phyloP scores from a whole-genome alignment of 1,140 invertebrate species.

The Leptinotarsa undecemlineata region DNA sequence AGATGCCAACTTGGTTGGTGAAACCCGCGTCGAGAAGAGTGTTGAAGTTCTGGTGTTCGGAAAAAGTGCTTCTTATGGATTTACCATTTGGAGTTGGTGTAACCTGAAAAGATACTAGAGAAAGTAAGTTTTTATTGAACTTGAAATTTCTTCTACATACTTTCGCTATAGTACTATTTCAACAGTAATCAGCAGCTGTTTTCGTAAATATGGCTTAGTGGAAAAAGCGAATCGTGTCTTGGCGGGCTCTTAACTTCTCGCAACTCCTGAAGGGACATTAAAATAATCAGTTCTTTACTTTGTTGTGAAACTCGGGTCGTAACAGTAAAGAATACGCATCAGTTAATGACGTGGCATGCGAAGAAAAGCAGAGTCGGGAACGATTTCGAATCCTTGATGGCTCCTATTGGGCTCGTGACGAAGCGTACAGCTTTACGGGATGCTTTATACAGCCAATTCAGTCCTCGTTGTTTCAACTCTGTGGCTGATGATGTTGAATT shows the following conservation, averaged over 20 bases:
- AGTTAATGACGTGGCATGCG: constrained; percentile 43
- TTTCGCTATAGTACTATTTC: too few relatives aligned
- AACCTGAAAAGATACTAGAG: too few relatives aligned
- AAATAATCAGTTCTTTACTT: constrained; percentile 43
- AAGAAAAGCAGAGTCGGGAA: constrained; percentile 36
- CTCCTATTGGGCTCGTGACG: constrained; percentile 33
- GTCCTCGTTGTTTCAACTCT: constrained; percentile 8
- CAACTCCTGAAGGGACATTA: constrained; percentile 30
- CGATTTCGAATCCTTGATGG: constrained; percentile 33
- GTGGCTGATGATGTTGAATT: constrained; percentile 3
- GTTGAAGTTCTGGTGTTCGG: too few relatives aligned
- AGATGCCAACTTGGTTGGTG: too few relatives aligned
- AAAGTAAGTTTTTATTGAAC: too few relatives aligned
- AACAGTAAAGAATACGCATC: constrained; percentile 42
- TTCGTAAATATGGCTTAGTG: too few relatives aligned
- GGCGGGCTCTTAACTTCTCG: neutral
- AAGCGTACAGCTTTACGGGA: constrained; percentile 26
- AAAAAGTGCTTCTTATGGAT: too few relatives aligned
- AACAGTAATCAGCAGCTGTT: too few relatives aligned
- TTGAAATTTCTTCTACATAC: too few relatives aligned
- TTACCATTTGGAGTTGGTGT: too few relatives aligned
- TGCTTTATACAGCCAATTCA: constrained; percentile 30
- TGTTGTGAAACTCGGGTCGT: constrained; percentile 36
- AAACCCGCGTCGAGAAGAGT: too few relatives aligned
- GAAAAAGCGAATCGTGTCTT: neutral